Percentiles rank a stretch among this genome's conserved stretches.
These are phyloP conservation scores for Rhingia rostrata DNA, from an alignment of 2,888 invertebrate species.

Conservation along the genomic window DNA sequence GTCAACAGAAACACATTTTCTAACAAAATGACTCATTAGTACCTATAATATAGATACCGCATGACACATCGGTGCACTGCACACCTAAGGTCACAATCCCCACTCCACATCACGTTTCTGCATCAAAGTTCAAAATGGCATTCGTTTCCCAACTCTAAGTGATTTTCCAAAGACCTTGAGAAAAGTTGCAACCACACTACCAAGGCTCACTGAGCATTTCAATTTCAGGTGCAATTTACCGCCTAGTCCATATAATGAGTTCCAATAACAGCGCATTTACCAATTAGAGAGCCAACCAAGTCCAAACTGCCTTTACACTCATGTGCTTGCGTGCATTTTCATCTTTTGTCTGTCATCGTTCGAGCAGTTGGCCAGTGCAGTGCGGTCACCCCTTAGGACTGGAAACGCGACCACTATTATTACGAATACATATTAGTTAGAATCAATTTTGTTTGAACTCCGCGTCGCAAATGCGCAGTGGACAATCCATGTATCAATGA, in stretches of 20 bases:
- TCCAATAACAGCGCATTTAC: slow-evolving; percentile 3
- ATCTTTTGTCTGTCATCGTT: slow-evolving; percentile 12
- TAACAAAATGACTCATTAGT: too few relatives aligned
- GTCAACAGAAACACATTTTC: too few relatives aligned
- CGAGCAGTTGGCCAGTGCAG: background rate
- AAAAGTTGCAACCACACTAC: slow-evolving; percentile 16
- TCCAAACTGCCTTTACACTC: background rate
- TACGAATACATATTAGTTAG: slow-evolving; percentile 3
- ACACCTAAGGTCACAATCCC: background rate
- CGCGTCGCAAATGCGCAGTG: background rate
- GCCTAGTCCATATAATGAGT: slow-evolving; percentile 22
- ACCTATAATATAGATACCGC: too few relatives aligned
- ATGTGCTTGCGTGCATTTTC: background rate
- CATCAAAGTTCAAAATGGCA: background rate
- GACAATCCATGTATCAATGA: background rate
- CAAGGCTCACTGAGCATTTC: background rate
- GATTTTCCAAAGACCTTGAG: slow-evolving; percentile 36
- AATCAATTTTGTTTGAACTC: slow-evolving; percentile 1
- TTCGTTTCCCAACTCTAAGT: background rate
- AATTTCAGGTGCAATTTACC: slow-evolving; percentile 41
- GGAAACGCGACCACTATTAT: background rate
- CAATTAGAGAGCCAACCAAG: slow-evolving; percentile 4
- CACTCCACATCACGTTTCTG: background rate
- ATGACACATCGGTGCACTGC: too few relatives aligned
- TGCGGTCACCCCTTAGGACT: background rate